Conservation (phyloP, 1,140 invertebrate genomes). For the Dryas iulia region DNA sequence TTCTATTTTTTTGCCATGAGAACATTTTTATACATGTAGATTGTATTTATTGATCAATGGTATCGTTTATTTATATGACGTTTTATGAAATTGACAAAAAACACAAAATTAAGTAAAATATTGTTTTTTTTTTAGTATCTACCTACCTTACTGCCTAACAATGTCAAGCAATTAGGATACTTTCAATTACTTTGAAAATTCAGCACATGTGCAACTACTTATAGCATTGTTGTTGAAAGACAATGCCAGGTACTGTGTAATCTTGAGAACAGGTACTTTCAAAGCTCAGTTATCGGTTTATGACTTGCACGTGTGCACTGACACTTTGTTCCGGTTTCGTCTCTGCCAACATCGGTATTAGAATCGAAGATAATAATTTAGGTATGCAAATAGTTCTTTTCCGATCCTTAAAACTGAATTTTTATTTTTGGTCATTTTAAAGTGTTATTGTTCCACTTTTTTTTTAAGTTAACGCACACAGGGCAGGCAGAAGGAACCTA, state of each 20-base stretch:
- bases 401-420: too few relatives aligned
- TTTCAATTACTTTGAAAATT: not conserved
- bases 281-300: conserved; percentile 49
- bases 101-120: too few relatives aligned
- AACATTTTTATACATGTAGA: not conserved
- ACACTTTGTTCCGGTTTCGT: not conserved
- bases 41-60: not conserved
- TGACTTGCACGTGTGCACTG: conserved; percentile 60
- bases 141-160: too few relatives aligned
- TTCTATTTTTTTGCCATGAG: conserved; percentile 29
- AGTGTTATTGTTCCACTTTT: too few relatives aligned
- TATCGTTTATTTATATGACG: not conserved
- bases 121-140: too few relatives aligned
- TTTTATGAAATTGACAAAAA: not conserved
- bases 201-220: conserved; percentile 60
- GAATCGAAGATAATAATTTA: too few relatives aligned
- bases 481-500: too few relatives aligned
- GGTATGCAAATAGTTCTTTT: too few relatives aligned
- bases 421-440: too few relatives aligned
- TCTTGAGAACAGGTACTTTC: conserved; percentile 53
- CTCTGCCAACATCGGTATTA: too few relatives aligned
- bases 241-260: conserved; percentile 34
- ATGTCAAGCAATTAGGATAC: not conserved
- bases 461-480: too few relatives aligned
- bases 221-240: conserved; percentile 41